Evolutionary conservation across 2,797 vertebrate genomes (phyloP).

Genomic region (Glyptemys insculpta): DNA sequence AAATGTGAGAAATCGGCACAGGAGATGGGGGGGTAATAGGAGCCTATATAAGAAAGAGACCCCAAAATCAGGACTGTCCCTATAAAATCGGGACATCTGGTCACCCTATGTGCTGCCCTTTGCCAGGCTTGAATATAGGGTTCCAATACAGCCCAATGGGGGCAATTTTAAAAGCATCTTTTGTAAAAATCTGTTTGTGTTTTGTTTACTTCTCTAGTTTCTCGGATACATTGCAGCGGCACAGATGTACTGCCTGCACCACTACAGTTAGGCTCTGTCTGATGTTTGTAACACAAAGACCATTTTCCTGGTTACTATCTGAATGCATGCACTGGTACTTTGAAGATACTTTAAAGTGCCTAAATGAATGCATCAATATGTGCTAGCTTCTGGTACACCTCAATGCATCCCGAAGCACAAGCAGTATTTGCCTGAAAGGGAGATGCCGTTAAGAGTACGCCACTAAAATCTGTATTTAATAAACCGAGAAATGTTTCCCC

Average conservation of each 20-base stretch:
- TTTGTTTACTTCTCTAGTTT: background rate
- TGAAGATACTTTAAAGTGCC: constrained; percentile 22
- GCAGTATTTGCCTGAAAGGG: constrained; percentile 49
- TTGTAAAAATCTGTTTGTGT: background rate
- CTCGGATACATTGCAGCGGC: background rate
- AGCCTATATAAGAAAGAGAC: too few relatives aligned
- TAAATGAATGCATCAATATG: constrained; percentile 51
- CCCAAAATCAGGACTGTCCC: too few relatives aligned
- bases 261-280: constrained; percentile 10
- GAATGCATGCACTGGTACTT: background rate
- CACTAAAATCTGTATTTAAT: constrained; percentile 65
- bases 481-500: constrained; percentile 28
- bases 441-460: constrained; percentile 40
- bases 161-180: background rate
- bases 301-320: background rate
- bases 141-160: background rate
- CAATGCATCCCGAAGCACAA: constrained; percentile 23
- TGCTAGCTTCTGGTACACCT: constrained; percentile 51
- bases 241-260: background rate
- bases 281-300: background rate
- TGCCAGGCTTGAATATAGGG: background rate
- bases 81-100: too few relatives aligned
- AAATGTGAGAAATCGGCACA: too few relatives aligned
- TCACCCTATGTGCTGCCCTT: background rate
- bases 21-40: too few relatives aligned